Evolutionary conservation across 2,888 invertebrate species (phyloP).

Genomic region (Blastobasis lacticolella): DNA sequence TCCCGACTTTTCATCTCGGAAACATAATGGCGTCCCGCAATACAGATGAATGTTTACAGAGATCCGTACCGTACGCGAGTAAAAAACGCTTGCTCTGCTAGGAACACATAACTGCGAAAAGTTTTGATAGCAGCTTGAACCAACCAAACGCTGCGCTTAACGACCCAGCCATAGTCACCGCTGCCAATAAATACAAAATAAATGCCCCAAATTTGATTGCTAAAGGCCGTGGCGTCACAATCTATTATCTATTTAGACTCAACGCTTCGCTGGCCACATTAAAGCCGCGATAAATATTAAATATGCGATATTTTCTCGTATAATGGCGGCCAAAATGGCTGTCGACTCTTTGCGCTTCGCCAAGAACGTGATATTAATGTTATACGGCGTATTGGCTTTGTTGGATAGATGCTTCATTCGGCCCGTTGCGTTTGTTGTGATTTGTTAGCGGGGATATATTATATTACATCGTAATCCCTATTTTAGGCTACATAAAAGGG

Average conservation of each 20-base stretch:
- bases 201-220: no score
- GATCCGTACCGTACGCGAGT: neutral
- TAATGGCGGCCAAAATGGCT: slow-evolving; percentile 1
- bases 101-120: neutral
- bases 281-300: slow-evolving; percentile 3
- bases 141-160: neutral
- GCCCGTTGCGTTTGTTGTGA: no score
- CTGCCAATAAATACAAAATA: no score
- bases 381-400: neutral
- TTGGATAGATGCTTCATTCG: no score
- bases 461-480: neutral
- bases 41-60: no score
- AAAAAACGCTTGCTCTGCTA: neutral
- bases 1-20: no score
- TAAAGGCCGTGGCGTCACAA: no score
- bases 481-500: neutral
- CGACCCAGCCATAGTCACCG: neutral
- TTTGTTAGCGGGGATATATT: neutral
- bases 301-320: slow-evolving; percentile 2
- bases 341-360: neutral
- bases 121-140: neutral
- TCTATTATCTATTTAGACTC: slow-evolving; percentile 2
- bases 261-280: neutral
- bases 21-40: no score
- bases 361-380: slow-evolving; percentile 1